Base-by-base conservation (phyloP, 37 sponge, comb jelly and placozoan species). In the Geodia barretti region DNA sequence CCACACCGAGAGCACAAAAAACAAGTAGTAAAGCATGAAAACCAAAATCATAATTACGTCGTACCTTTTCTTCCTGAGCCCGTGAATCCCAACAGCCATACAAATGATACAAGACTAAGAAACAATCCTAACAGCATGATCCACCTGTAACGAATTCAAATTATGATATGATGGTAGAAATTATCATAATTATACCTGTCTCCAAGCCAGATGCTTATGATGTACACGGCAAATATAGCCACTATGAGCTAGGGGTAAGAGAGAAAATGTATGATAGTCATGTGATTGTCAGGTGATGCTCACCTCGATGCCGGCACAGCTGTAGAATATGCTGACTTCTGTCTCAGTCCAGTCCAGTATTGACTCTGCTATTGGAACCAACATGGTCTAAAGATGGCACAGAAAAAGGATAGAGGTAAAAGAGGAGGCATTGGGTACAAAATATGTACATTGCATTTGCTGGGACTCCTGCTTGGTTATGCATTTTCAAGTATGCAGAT, bases 281-380 rank as follows among this genome's bases (percentile, higher is more conserved):
- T 43, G 4, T 42, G 68, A 29, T 5, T 34, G 54, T 47, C 54
- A 47, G 7, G 54, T 40, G 19, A 11, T 17, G 67, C 83, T 76
- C 37, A 87, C 95, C 75, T 76, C 78, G 2, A 58, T 80, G 24
- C 90, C 89, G 26, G 88, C 90, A 25, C 33, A 85, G 37, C 86
- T 81, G 74, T 77, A 95, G 68, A 95, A 93, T 19, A 95, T 54
- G 75, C 96, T 95, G 23, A 62, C 79, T 1, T 86, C 81, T 1
- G 39, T 21, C 39, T 89, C 90, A 29, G 32, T 72, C 96, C 96
- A 95, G 0, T 62, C 74, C 0, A 95, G 74, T 3, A 87, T 28
- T 3, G 59, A 47, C 64, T 90, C 81, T 25, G 84, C 77, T 72
- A 90, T 74, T 20, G 96, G 96, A 19, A 95, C 93, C 17, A 92